Evolutionary conservation across 64 coral and sea anemone species (phyloP).

Genomic region (Porites lutea): DNA sequence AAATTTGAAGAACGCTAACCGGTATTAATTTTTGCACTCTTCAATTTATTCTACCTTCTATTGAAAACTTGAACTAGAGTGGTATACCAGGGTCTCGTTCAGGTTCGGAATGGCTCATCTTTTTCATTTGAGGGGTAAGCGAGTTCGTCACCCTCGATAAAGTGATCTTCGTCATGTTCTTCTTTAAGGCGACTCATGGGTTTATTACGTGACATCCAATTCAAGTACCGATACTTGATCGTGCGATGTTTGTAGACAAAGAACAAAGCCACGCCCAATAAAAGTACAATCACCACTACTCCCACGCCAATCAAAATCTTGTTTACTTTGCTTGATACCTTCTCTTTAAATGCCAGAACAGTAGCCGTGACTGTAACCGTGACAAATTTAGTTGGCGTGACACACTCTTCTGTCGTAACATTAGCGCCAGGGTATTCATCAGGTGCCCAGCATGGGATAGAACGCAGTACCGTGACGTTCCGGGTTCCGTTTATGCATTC

Average conservation of each 20-base stretch:
- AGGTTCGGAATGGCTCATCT: not conserved
- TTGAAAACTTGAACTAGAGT: too few relatives aligned
- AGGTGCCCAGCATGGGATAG: slow-evolving; percentile 70
- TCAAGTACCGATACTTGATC: slow-evolving; percentile 75
- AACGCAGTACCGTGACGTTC: slow-evolving; percentile 45
- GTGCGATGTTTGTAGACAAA: slow-evolving; percentile 87
- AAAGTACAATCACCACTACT: slow-evolving; percentile 46
- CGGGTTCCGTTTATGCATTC: slow-evolving; percentile 69
- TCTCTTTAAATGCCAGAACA: not conserved
- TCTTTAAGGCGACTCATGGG: slow-evolving; percentile 84
- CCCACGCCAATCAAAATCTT: slow-evolving; percentile 83
- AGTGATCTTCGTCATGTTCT: slow-evolving; percentile 75
- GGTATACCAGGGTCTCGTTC: not conserved
- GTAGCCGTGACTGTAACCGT: not conserved
- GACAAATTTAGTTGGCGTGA: not conserved
- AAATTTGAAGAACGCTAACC: too few relatives aligned
- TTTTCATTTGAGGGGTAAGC: not conserved
- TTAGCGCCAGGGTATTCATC: slow-evolving; percentile 1
- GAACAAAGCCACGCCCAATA: slow-evolving; percentile 60
- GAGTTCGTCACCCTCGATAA: slow-evolving; percentile 43
- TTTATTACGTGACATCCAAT: slow-evolving; percentile 69
- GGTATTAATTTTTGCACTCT: too few relatives aligned
- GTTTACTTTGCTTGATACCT: slow-evolving; percentile 10
- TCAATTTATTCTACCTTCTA: too few relatives aligned
- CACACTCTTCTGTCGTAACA: not conserved